These are phyloP conservation scores for Cryptoleucopteryx plumbea DNA, from an alignment of 2,113 vertebrate genomes.

Conservation along the genomic window DNA sequence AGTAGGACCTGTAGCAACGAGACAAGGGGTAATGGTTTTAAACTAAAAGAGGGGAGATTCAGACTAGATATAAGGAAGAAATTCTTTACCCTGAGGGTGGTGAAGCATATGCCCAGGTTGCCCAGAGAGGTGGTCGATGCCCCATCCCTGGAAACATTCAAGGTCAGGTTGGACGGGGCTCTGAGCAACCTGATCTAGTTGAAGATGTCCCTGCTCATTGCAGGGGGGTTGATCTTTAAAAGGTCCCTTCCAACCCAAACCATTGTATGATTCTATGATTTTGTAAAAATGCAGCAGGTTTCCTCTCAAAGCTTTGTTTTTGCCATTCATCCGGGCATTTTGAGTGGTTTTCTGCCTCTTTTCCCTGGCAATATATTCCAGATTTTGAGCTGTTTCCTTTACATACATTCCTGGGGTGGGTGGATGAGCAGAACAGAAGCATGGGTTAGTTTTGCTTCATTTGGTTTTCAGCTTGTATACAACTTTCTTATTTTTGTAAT, in stretches of 20 bases:
- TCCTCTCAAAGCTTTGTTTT: neutral
- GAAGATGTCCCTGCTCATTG: neutral
- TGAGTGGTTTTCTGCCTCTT: neutral
- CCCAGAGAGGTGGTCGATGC: too few species aligned
- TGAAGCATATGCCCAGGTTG: neutral
- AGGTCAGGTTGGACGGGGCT: neutral
- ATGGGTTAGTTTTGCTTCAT: conserved; percentile 3
- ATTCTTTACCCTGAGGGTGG: too few species aligned
- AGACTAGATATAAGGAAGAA: too few species aligned
- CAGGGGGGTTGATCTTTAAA: neutral
- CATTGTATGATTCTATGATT: neutral
- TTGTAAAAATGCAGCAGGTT: neutral
- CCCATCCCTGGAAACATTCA: neutral
- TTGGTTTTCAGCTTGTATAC: conserved; percentile 20
- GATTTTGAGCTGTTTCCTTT: neutral
- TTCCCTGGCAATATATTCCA: neutral
- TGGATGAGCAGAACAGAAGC: neutral
- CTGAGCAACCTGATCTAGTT: neutral
- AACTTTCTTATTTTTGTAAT: conserved; percentile 40
- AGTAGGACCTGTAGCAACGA: too few species aligned
- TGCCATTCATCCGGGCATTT: neutral
- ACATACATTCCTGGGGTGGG: neutral
- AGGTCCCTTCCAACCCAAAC: neutral
- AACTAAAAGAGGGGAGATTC: too few species aligned
- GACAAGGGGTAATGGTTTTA: too few species aligned